These are phyloP conservation scores for Hypsibius dujardini DNA, from an alignment of 1,140 invertebrate genomes.

Conservation along the genomic window DNA sequence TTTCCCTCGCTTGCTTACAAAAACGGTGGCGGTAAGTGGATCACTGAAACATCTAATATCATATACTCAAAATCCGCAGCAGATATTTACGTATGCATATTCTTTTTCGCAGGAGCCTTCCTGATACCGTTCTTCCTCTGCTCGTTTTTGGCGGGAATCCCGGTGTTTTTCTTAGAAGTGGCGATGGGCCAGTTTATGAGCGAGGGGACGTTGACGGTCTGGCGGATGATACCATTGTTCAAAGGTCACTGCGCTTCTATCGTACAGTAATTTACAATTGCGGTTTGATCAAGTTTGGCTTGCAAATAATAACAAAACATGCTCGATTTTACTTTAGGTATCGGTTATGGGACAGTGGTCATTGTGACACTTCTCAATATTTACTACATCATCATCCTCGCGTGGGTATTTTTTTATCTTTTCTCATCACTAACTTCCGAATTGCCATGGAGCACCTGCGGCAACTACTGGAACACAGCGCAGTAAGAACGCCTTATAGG, in stretches of 20 bases:
- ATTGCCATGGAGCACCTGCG: conserved; percentile 37
- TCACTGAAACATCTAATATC: background rate
- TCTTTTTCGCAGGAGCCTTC: conserved; percentile 52
- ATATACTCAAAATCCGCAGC: background rate
- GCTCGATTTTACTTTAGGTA: conserved; percentile 23
- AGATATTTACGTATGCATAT: background rate
- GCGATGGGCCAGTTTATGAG: conserved; percentile 90
- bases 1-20: conserved; percentile 41
- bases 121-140: conserved; percentile 85
- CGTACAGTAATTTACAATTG: background rate
- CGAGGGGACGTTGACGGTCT: conserved; percentile 84
- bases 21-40: conserved; percentile 38
- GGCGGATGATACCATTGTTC: conserved; percentile 92
- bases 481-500: background rate
- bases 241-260: conserved; percentile 51
- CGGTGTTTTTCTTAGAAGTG: conserved; percentile 94
- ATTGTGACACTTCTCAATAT: conserved; percentile 66
- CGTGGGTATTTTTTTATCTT: conserved; percentile 40
- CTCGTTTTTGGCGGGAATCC: conserved; percentile 76
- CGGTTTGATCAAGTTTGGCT: conserved; percentile 16
- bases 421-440: conserved; percentile 31
- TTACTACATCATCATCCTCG: conserved; percentile 42
- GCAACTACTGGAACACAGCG: conserved; percentile 28
- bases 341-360: conserved; percentile 59
- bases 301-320: conserved; percentile 12